phyloP scores from a whole-genome alignment of 2,797 vertebrate species.

The Lophius americanus region DNA sequence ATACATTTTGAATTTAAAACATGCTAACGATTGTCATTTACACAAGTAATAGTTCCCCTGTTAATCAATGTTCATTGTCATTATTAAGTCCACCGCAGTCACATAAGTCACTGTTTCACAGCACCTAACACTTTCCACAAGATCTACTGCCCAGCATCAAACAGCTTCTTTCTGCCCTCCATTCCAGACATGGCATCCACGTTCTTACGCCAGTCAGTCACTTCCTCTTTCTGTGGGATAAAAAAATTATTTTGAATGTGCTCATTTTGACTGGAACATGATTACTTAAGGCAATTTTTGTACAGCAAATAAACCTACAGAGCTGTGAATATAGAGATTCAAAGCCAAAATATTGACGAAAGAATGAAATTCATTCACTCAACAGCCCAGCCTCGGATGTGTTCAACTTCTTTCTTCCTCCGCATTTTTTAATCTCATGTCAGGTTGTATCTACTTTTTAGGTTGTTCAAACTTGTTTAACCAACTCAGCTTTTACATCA shows the following conservation, averaged over 20 bases:
- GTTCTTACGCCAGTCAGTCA: constrained; percentile 84
- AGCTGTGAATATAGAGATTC: not conserved
- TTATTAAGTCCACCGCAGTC: not conserved
- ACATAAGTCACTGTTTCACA: not conserved
- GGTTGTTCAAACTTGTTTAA: not conserved
- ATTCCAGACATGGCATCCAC: constrained; percentile 83
- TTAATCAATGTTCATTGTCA: not conserved
- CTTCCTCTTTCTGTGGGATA: constrained; percentile 76
- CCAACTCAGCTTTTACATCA: not conserved
- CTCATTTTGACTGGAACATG: not conserved
- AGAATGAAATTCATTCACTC: not conserved
- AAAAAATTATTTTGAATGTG: constrained; percentile 8
- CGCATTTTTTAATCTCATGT: not conserved
- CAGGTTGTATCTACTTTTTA: not conserved
- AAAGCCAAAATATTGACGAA: not conserved
- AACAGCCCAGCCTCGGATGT: not conserved
- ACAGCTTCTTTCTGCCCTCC: constrained; percentile 83
- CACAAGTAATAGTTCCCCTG: not conserved
- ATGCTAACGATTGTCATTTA: constrained; percentile 13
- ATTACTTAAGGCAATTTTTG: not conserved
- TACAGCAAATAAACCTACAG: not conserved
- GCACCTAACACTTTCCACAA: constrained; percentile 7
- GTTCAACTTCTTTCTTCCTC: not conserved
- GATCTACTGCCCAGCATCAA: constrained; percentile 66
- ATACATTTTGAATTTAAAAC: not conserved